A percentile compares a stretch with the other conserved stretches of the same genome.
These are phyloP conservation scores for Eurystomus gularis DNA, from an alignment of 2,113 vertebrate genomes.

Conservation along the genomic window DNA sequence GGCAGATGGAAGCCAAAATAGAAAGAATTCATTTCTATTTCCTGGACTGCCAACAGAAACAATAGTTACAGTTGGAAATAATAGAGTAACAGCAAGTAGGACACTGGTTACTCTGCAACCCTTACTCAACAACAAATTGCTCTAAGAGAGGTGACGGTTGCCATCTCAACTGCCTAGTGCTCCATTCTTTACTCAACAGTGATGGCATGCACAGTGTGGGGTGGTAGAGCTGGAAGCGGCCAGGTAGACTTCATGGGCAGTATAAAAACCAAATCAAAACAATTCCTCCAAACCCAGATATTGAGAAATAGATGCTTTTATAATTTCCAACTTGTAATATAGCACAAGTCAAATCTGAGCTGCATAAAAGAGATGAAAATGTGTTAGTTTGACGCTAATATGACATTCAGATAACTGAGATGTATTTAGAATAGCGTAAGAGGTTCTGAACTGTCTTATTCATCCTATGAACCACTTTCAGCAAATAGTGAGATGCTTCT, in stretches of 20 bases:
- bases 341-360: not conserved
- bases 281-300: not conserved
- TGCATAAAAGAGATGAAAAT: not conserved
- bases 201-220: rapidly evolving
- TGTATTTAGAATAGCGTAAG: not conserved
- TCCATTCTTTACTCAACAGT: not conserved
- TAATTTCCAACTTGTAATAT: not conserved
- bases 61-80: not conserved
- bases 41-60: not conserved
- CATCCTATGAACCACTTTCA: not conserved
- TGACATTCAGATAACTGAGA: not conserved
- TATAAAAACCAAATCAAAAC: not conserved
- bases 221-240: not conserved
- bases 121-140: not conserved
- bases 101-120: not conserved
- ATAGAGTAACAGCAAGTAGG: not conserved
- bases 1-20: not conserved
- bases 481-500: not conserved
- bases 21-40: not conserved
- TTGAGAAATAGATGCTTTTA: not conserved
- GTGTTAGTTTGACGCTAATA: not conserved
- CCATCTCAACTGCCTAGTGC: rapidly evolving
- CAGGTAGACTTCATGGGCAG: not conserved
- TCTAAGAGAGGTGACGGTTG: not conserved
- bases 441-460: not conserved